A percentile compares a stretch with the other conserved stretches of the same genome.
Conservation (phyloP, 1,140 invertebrate species). For the Cecropterus lyciades region DNA sequence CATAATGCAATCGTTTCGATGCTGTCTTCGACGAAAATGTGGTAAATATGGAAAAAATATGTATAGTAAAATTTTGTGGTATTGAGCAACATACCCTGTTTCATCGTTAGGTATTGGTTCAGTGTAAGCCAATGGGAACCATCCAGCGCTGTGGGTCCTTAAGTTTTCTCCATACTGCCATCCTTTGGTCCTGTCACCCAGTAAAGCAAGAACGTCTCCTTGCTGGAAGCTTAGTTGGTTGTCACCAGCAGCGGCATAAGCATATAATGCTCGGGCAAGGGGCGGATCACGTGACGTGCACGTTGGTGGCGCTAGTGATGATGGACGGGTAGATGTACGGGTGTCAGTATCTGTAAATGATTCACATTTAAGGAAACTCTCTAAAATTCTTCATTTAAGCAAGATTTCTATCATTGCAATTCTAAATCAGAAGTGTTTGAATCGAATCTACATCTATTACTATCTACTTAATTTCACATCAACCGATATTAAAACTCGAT, state of each 20-base stretch:
- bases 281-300: slow-evolving; percentile 85
- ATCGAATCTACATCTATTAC: no score
- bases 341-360: slow-evolving; percentile 59
- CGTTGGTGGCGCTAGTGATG: slow-evolving; percentile 89
- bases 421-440: no score
- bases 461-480: no score
- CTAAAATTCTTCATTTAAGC: no score
- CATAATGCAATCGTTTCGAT: no score
- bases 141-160: slow-evolving; percentile 94
- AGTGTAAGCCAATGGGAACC: slow-evolving; percentile 97
- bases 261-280: slow-evolving; percentile 93
- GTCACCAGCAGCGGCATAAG: slow-evolving; percentile 95
- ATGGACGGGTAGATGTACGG: slow-evolving; percentile 85
- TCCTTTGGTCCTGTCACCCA: slow-evolving; percentile 96
- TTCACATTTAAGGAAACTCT: background rate
- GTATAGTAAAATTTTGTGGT: no score
- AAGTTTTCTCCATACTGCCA: slow-evolving; percentile 98
- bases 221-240: slow-evolving; percentile 96
- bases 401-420: no score
- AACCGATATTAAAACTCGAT: no score
- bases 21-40: no score
- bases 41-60: no score
- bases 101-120: slow-evolving; percentile 85
- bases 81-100: no score
- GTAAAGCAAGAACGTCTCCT: slow-evolving; percentile 94